Conservation (phyloP, 2,888 invertebrate species). For the Villa cingulata region DNA sequence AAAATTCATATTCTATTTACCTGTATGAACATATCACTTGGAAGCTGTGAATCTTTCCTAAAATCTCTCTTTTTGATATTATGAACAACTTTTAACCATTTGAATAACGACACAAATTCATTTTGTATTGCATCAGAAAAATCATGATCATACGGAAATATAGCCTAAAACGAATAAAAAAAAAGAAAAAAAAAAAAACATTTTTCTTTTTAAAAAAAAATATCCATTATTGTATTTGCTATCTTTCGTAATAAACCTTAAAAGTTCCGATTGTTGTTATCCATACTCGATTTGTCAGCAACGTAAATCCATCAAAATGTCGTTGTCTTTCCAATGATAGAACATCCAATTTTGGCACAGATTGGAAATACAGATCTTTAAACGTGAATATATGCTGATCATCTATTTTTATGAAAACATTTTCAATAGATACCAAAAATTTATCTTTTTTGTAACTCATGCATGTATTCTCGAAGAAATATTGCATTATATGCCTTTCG, state of each 20-base stretch:
- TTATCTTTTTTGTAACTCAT: slow-evolving; percentile 28
- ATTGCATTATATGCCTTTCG: slow-evolving; percentile 51
- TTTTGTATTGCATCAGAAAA: slow-evolving; percentile 81
- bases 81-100: slow-evolving; percentile 87
- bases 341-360: slow-evolving; percentile 46
- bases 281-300: slow-evolving; percentile 56
- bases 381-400: slow-evolving; percentile 58
- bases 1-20: slow-evolving; percentile 41
- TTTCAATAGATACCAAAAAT: slow-evolving; percentile 31
- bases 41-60: slow-evolving; percentile 55
- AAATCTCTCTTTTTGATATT: slow-evolving; percentile 53
- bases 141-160: slow-evolving; percentile 76
- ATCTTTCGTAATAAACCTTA: slow-evolving; percentile 20
- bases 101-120: slow-evolving; percentile 77
- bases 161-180: slow-evolving; percentile 35
- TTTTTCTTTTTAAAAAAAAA: too few species aligned
- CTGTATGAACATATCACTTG: slow-evolving; percentile 80
- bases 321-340: slow-evolving; percentile 52
- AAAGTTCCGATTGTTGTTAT: slow-evolving; percentile 32
- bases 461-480: slow-evolving; percentile 46
- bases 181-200: slow-evolving; percentile 43
- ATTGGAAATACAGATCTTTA: slow-evolving; percentile 51
- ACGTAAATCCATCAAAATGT: slow-evolving; percentile 57
- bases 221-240: too few species aligned
- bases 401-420: slow-evolving; percentile 44